phyloP scores from a whole-genome alignment of 2,888 invertebrate species.

The Alitta virens region DNA sequence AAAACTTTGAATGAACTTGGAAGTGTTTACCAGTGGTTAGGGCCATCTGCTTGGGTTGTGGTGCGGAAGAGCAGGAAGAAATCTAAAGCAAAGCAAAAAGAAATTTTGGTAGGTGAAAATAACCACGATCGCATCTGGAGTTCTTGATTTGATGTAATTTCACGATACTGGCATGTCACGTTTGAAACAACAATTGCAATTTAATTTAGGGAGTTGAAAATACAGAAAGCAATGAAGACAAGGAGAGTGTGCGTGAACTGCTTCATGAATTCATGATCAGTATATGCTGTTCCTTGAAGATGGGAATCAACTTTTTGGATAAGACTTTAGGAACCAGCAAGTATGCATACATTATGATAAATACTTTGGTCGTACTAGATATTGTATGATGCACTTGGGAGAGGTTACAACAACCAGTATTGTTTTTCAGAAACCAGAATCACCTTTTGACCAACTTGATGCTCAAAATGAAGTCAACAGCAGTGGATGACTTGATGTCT shows the following conservation, averaged over 20 bases:
- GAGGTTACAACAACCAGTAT: too few species aligned
- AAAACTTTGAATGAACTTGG: constrained; percentile 36
- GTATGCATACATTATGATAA: constrained; percentile 43
- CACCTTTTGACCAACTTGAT: constrained; percentile 26
- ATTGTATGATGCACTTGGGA: neutral
- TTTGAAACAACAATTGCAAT: too few species aligned
- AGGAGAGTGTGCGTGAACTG: constrained; percentile 33
- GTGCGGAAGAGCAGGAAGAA: neutral
- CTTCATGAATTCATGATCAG: constrained; percentile 72
- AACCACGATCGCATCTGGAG: too few species aligned
- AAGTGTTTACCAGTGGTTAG: constrained; percentile 43
- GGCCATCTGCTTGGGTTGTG: constrained; percentile 28
- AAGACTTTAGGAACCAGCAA: constrained; percentile 62
- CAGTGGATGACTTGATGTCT: constrained; percentile 24
- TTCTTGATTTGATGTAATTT: too few species aligned
- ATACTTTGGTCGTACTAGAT: neutral
- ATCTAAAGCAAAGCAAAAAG: too few species aligned
- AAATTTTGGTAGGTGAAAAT: too few species aligned
- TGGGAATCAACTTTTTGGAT: constrained; percentile 76
- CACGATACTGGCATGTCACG: too few species aligned
- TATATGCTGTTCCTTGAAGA: constrained; percentile 73
- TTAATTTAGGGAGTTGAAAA: too few species aligned
- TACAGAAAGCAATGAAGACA: constrained; percentile 26
- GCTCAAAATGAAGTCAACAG: constrained; percentile 14
- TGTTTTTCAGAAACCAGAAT: constrained; percentile 27